Evolutionary conservation across 2,888 invertebrate genomes (phyloP).

Genomic region (Pseudococcus jackbeardsleyi): DNA sequence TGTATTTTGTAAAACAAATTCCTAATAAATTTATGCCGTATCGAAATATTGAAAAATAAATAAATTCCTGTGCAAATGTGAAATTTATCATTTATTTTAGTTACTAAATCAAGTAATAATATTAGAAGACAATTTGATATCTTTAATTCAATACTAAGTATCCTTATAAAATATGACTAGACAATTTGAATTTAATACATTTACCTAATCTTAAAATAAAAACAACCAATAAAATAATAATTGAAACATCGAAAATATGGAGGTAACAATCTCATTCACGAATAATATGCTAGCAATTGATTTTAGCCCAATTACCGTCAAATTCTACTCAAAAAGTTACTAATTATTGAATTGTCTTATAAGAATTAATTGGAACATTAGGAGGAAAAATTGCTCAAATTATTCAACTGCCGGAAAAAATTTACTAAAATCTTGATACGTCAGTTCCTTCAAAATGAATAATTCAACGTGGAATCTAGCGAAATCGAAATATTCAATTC

Average conservation of each 20-base stretch:
- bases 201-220: background rate
- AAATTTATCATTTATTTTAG: background rate
- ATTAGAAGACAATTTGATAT: background rate
- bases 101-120: background rate
- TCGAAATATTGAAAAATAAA: background rate
- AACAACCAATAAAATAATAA: background rate
- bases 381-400: background rate
- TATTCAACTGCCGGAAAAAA: background rate
- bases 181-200: background rate
- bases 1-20: background rate
- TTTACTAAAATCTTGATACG: too few species aligned
- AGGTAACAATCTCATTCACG: background rate
- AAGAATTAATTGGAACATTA: too few species aligned
- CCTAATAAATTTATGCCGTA: background rate
- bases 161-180: constrained; percentile 21
- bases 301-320: background rate
- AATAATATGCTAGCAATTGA: background rate
- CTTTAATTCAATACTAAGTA: constrained; percentile 12
- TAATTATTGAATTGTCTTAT: background rate
- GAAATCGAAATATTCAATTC: background rate
- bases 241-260: background rate
- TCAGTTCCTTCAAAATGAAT: too few species aligned
- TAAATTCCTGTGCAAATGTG: background rate
- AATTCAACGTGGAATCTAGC: background rate
- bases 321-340: background rate